phyloP scores from a whole-genome alignment of 2,113 vertebrate genomes.

The Capreolus pygargus region DNA sequence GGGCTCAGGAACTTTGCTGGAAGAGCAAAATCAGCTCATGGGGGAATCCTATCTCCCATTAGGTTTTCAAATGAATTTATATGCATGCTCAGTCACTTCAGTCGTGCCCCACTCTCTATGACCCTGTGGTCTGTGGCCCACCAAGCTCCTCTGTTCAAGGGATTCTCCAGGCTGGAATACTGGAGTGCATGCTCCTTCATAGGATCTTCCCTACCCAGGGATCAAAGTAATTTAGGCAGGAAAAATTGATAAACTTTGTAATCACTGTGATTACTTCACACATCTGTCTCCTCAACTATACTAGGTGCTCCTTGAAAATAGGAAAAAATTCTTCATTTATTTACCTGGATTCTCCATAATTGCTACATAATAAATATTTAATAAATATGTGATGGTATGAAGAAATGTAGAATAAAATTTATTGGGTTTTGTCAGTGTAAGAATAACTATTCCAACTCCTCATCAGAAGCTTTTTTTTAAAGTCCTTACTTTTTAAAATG shows the following conservation, averaged over 20 bases:
- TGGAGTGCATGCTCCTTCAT: rapidly evolving
- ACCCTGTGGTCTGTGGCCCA: background rate
- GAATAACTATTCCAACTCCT: background rate
- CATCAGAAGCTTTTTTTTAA: background rate
- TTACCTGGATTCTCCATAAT: background rate
- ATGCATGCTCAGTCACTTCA: background rate
- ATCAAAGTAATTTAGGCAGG: background rate
- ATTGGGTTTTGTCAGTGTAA: background rate
- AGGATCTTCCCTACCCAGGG: background rate
- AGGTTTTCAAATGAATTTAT: background rate
- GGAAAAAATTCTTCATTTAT: background rate
- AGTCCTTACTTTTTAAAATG: background rate
- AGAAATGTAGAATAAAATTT: background rate
- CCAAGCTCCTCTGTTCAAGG: background rate
- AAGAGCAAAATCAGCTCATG: background rate
- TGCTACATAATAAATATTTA: background rate
- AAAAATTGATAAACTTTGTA: background rate
- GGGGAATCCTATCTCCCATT: background rate
- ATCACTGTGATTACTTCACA: background rate
- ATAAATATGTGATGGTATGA: background rate
- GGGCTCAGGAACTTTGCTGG: background rate
- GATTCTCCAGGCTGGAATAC: background rate
- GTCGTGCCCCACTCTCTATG: background rate
- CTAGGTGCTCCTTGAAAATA: background rate
- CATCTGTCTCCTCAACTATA: background rate